Conservation (phyloP, 2,113 vertebrate genomes). For the Erythrocercus mccallii region DNA sequence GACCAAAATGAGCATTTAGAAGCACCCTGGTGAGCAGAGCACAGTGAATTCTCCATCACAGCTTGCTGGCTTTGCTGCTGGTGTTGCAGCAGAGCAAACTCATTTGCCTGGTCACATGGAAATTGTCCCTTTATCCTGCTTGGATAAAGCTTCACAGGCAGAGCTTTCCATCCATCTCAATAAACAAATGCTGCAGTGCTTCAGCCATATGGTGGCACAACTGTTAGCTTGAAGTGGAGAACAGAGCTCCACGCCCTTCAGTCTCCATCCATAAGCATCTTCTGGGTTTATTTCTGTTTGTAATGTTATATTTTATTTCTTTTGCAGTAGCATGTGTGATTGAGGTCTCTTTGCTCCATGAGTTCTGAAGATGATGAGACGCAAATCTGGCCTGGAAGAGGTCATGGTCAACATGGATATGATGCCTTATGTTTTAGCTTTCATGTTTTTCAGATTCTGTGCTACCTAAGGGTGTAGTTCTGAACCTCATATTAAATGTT, state of each 20-base stretch:
- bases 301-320: background rate
- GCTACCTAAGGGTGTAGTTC: too few species aligned
- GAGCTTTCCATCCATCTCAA: background rate
- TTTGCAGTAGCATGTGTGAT: rapidly evolving
- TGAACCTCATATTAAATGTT: too few species aligned
- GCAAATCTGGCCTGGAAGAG: background rate
- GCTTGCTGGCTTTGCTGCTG: background rate
- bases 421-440: too few species aligned
- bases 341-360: background rate
- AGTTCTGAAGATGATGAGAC: background rate
- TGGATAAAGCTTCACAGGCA: background rate
- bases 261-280: background rate
- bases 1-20: background rate
- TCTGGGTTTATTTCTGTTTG: background rate
- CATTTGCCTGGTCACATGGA: background rate
- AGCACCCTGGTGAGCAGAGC: background rate
- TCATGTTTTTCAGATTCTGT: too few species aligned
- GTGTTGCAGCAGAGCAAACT: background rate
- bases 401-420: background rate
- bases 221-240: background rate
- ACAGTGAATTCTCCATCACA: background rate
- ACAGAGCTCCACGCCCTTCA: background rate
- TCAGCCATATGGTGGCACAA: background rate
- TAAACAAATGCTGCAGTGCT: background rate
- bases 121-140: background rate